These are phyloP conservation scores for Cephonodes hylas DNA, from an alignment of 2,888 invertebrate genomes.

Conservation along the genomic window DNA sequence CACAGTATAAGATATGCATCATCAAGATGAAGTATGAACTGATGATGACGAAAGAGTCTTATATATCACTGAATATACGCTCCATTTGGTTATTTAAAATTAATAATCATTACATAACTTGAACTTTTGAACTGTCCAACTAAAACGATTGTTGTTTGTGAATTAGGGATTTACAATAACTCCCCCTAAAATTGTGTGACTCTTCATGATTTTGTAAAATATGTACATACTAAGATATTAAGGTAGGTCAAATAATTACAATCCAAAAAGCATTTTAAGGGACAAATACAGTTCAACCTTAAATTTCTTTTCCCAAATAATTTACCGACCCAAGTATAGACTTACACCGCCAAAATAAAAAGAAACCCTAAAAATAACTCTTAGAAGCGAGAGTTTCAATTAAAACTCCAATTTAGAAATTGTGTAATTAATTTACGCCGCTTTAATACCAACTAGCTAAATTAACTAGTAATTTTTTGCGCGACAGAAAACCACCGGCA, in stretches of 20 bases:
- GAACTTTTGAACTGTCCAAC: no score
- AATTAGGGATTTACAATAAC: no score
- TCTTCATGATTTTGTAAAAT: no score
- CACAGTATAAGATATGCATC: no score
- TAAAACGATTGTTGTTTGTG: no score
- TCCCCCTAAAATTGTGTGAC: no score
- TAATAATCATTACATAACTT: no score
- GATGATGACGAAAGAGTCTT: no score
- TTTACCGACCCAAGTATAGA: not conserved
- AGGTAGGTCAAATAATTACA: not conserved
- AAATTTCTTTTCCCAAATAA: not conserved
- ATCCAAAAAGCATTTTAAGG: not conserved
- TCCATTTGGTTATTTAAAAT: no score
- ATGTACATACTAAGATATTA: no score
- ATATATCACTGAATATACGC: no score
- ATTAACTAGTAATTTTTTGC: not conserved
- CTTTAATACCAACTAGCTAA: not conserved
- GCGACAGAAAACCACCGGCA: conserved; percentile 47
- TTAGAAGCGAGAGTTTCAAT: not conserved
- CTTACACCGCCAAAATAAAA: not conserved
- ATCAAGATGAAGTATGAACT: no score
- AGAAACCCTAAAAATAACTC: not conserved
- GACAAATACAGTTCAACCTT: not conserved
- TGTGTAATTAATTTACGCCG: not conserved
- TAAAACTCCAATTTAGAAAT: not conserved